Evolutionary conservation across 1,140 invertebrate species (phyloP), one percentile per base, ranked within the genome.

Genomic region (Drosophila mauritiana): DNA sequence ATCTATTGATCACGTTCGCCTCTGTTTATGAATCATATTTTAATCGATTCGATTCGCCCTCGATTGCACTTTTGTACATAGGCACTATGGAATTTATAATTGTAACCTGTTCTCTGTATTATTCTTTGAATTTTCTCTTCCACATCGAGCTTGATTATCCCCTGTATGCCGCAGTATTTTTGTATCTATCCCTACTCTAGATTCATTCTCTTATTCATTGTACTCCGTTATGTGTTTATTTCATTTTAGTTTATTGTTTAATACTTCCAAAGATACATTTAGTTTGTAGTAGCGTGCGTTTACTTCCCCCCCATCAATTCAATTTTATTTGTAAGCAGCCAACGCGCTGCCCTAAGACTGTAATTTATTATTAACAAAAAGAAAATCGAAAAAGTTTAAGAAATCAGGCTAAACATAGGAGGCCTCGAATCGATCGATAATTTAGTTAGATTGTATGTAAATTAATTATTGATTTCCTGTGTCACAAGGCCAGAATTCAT

Each of bases 221-320:
- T 40, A 43, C 51, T 49, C 36, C 49, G 37, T 76, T 76, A 13
- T 76, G 51, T 56, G 53, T 54, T 54, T 86, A 69, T 65, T 86
- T 78, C 69, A 67, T 76, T 80, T 83, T 83, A 88, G 84, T 77
- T 88, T 88, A 89, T 88, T 76, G 73, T 83, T 82, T 86, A 76
- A 86, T 80, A 90, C 53, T 89, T 89, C 84, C 84, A 89, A 89
- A 89, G 84, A 89, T 89, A 88, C 65, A 64, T 86, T 79, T 86
- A 86, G 83, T 86, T 84, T 63, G 74, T 82, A 77, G 79, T 80
- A 69, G 75, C 75, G 76, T 83, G 64, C 69, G 49, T 72, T 80
- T 61, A 65, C 68, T 65, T 68, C 64, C 72, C 58, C 59, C 73
- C 37, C 48, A 67, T 73, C 58, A 54, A 70, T 63, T 68, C 64